Evolutionary conservation across 2,888 invertebrate species (phyloP).

Genomic region (Folsomia manolachei): DNA sequence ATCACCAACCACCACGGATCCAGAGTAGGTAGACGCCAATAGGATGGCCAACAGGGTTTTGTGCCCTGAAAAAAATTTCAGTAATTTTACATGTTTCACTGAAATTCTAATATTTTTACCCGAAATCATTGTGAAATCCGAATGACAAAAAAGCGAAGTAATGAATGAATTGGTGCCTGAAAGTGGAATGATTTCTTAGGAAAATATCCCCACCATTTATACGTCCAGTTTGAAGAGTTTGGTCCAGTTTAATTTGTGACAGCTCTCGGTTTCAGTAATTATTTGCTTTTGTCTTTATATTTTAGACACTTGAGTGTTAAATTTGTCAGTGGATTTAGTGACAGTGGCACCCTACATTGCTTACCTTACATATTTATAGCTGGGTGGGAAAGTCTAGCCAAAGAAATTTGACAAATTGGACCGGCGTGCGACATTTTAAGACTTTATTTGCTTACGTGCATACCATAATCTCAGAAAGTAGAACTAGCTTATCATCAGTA

Average conservation of each 20-base stretch:
- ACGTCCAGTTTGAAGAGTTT: conserved; percentile 5
- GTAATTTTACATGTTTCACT: not conserved
- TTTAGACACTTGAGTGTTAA: not conserved
- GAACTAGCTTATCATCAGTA: too few species aligned
- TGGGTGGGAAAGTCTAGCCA: not conserved
- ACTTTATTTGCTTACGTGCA: too few species aligned
- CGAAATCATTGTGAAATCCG: conserved; percentile 12
- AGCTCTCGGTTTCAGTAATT: conserved; percentile 16
- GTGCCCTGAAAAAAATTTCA: not conserved
- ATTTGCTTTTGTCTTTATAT: not conserved
- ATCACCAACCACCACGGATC: conserved; percentile 29
- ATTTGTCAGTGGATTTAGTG: not conserved
- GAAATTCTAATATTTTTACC: conserved; percentile 17
- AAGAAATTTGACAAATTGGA: not conserved
- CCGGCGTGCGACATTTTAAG: not conserved
- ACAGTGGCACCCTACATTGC: not conserved
- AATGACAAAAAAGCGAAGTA: not conserved
- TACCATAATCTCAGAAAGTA: too few species aligned
- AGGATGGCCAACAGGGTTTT: conserved; percentile 4
- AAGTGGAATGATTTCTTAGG: conserved; percentile 27
- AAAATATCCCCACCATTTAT: conserved; percentile 23
- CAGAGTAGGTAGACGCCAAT: conserved; percentile 13
- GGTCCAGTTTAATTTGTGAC: not conserved
- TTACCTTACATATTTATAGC: too few species aligned
- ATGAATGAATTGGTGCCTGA: conserved; percentile 3